Base-by-base conservation (phyloP, 2,888 invertebrate genomes). In the Rhingia campestris region DNA sequence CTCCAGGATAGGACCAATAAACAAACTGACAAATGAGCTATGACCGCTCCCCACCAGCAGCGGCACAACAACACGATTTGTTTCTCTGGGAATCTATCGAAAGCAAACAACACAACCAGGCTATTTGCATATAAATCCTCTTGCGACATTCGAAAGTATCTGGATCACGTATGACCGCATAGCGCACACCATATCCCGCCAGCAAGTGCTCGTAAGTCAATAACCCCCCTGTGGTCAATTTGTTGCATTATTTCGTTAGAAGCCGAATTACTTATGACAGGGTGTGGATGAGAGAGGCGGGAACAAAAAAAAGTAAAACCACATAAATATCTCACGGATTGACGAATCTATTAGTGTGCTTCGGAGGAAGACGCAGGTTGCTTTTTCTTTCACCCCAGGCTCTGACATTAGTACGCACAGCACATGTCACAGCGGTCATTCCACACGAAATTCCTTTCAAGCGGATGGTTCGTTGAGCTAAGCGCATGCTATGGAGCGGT, bases 161-260 rank as follows among this genome's bases (percentile, higher is more conserved):
- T 66, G 33, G 76, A 69, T 61, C 67, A 69, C 69, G 45, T 22
- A 22, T 66, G 75, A 67, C 53, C 75, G 30, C 4, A 73, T 75
- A 75, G 58, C 51, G 67, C 51, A 67, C 45, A 45, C 75, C 32
- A 41, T 45, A 33, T n/a, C 53, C 6, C 35, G 73, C 22, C 53
- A n/a, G 59, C 61, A 61, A 76, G 69, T 70, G 53, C 9, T 35
- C 58, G 58, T 69, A 81, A 75, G 64, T 75, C 70, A 66, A 66
- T 81, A 66, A 76, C 76, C 81, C 72, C 67, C 72, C 70, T 61
- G 76, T 76, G 6, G 76, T 33, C 53, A 76, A 72, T 67, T 76
- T 72, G 81, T 76, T 76, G 67, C 67, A 53, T 61, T 61, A 64
- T 37, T 56, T 81, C 53, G 39, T 66, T 30, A 33, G 51, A 47